Evolutionary conservation across 2,888 invertebrate species (phyloP), one percentile per base, ranked within the genome.

Genomic region (Zaprionus bogoriensis): DNA sequence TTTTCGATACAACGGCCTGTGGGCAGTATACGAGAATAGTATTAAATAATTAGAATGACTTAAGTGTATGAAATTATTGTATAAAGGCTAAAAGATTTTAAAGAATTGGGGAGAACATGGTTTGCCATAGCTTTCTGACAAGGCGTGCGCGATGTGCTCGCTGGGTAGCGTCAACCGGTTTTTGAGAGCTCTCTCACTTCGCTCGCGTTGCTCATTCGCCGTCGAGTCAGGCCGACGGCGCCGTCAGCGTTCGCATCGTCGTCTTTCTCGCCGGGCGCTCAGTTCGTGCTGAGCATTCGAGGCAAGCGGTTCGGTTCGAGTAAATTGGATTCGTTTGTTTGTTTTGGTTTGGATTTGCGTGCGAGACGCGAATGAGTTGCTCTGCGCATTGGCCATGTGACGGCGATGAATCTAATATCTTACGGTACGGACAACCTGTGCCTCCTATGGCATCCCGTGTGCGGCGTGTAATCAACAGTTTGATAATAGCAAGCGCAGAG

Each of bases 151-250:
- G 10, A 30, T 17, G 60, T 68, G 77, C 63, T 57, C 46, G 39
- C 22, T 77, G 77, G 77, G 77, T 68, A 41, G 32, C 25, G 23
- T 0, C 48, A 79, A 80, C 80, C 80, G 77, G 76, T 79, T 79
- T 50, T 48, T 19, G 17, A 17, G 19, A 9, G 9, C 32, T 51
- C 67, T 48, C 70, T 70, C 57, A 41, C n/a, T 50, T 41, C 48
- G 53, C 61, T 67, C 30, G 7, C 25, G 5, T 30, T 30, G 20
- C 53, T 39, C 60, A 47, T 65, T 76, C 63, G 73, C 45, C 39
- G 47, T 14, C 20, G 42, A 3, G 10, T 28, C 41, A 20, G 9
- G 32, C 7, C 25, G 17, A 30, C 65, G 12, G 19, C 36, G 14
- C 23, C 60, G 38, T 10, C n/a, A n/a, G n/a, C n/a, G n/a, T 10